phyloP scores from a whole-genome alignment of 2,113 vertebrate species.

The Arothron firmamentum region DNA sequence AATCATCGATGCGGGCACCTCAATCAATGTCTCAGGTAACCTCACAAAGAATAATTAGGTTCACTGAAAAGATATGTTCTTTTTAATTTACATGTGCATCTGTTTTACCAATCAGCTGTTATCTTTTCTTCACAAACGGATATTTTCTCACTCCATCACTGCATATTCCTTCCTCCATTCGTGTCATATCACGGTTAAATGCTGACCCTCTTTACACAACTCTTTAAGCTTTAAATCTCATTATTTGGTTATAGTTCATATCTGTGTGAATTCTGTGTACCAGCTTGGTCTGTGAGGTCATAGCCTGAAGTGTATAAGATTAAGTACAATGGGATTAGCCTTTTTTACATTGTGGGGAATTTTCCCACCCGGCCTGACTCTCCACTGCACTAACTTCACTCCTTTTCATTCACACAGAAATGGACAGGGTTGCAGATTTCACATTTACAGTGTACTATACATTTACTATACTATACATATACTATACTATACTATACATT shows the following conservation, averaged over 20 bases:
- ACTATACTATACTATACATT: neutral
- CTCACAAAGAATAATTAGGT: neutral
- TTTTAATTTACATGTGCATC: no score
- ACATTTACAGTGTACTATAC: neutral
- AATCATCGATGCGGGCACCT: slow-evolving; percentile 93
- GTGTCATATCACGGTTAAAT: no score
- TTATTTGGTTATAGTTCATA: no score
- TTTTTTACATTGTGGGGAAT: slow-evolving; percentile 16
- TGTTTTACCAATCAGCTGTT: no score
- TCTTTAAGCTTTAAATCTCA: no score
- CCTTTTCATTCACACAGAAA: slow-evolving; percentile 4
- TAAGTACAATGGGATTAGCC: slow-evolving; percentile 22
- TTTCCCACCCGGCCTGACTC: slow-evolving; percentile 30
- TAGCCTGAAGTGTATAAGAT: slow-evolving; percentile 37
- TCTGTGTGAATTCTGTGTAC: slow-evolving; percentile 36
- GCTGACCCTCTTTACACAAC: no score
- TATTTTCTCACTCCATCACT: no score
- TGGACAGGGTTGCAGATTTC: neutral
- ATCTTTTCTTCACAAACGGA: no score
- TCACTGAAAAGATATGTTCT: no score
- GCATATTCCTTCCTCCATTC: no score
- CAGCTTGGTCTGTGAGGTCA: slow-evolving; percentile 30
- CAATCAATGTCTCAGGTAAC: slow-evolving; percentile 95
- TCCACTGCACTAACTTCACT: slow-evolving; percentile 16
- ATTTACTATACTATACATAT: neutral